Base-by-base conservation (phyloP, 2,113 vertebrate species). In the Salvelinus namaycush region DNA sequence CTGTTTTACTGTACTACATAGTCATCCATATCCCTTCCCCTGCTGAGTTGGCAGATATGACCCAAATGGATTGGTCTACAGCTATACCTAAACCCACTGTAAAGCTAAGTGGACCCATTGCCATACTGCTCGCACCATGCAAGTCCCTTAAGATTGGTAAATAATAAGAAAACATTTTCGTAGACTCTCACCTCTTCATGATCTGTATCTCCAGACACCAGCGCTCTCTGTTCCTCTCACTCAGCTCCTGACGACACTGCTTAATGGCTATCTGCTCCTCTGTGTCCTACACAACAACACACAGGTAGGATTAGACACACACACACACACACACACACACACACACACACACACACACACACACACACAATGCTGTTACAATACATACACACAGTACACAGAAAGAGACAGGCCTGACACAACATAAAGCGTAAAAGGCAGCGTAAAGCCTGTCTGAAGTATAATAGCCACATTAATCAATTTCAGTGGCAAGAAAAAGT, bases 131-230 rank as follows among this genome's bases (percentile, higher is more conserved):
- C 16, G 39, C 39, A 44, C 39, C 9, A 44, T 44, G 39, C 39
- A 44, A 11, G 2, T 44, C 39, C 39, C 39, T 44, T 44, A 44
- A 44, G 9, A 44, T 44, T 2, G 39, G 9, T 12, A 44, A 54
- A 44, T 44, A 12, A 44, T 11, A 44, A 44, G 9, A 44, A 44
- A 44, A 12, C 9, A 0, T 44, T 11, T 44, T 44, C 9, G 2
- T 44, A 44, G 39, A 44, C 18, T 20, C 91, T 94, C 78, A 99
- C 97, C 95, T 93, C 87, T 95, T 97, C 97, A 99, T 99, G 87
- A 99, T 99, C 90, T 98, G 96, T 76, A 99, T 99, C 89, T 99
- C 97, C 86, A 99, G 91, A 80, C 94, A 95, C 97, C 97, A 99
- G 78, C 97, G 91, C 49, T 97, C 96, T 16, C 95, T 94, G 89